These are phyloP conservation scores for Mythimna loreyi DNA, from an alignment of 2,888 invertebrate species.

Conservation along the genomic window DNA sequence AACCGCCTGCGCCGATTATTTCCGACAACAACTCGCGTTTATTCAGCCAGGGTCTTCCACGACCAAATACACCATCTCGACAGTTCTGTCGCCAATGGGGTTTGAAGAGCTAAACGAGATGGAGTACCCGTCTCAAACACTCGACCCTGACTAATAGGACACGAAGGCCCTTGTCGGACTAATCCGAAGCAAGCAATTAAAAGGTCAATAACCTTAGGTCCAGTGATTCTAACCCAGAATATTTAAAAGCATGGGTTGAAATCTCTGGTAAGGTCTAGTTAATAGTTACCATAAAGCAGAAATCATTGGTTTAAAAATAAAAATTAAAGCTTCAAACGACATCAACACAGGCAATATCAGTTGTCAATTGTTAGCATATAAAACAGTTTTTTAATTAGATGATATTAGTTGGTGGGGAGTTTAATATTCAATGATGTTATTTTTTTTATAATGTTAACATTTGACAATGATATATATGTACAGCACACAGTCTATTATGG, in stretches of 20 bases:
- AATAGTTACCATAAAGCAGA: conserved; percentile 45
- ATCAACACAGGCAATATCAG: conserved; percentile 25
- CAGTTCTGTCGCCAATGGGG: no score
- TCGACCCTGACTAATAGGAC: no score
- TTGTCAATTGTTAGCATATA: conserved; percentile 53
- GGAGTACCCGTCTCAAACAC: no score
- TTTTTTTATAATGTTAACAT: conserved; percentile 42
- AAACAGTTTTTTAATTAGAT: background rate
- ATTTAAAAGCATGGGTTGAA: conserved; percentile 18
- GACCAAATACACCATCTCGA: no score
- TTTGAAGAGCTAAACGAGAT: no score
- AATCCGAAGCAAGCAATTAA: no score
- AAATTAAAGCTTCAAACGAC: conserved; percentile 54
- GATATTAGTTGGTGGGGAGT: background rate
- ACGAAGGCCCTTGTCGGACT: no score
- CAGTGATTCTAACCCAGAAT: conserved; percentile 62
- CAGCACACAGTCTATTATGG: conserved; percentile 58
- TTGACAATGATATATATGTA: conserved; percentile 61
- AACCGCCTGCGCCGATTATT: no score
- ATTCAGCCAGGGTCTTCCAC: no score
- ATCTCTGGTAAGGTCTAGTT: conserved; percentile 32
- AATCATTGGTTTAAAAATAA: conserved; percentile 42
- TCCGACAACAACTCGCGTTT: no score
- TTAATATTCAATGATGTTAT: background rate
- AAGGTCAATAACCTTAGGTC: conserved; percentile 45